These are phyloP conservation scores for Hypotaenidia philippensis DNA, from an alignment of 2,797 vertebrate species.

Conservation along the genomic window DNA sequence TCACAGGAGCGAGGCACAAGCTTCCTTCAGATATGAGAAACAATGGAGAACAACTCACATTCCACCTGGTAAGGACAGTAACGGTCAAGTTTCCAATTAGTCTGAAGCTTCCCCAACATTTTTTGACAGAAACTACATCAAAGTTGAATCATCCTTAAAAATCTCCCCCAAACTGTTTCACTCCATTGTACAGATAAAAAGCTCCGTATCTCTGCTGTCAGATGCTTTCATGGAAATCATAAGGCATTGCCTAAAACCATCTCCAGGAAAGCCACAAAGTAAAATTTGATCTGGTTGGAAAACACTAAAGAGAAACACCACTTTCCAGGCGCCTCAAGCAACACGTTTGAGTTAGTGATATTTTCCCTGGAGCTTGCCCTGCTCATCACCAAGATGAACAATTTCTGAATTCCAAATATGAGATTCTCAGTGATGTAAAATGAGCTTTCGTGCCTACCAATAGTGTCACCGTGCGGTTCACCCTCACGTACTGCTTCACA, in stretches of 20 bases:
- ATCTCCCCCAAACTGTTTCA: not conserved
- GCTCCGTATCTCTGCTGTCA: not conserved
- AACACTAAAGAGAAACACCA: conserved; percentile 14
- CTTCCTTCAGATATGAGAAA: not conserved
- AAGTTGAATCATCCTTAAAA: not conserved
- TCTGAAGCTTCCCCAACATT: not conserved
- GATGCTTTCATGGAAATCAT: not conserved
- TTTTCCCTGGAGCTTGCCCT: not conserved
- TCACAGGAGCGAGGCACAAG: not conserved
- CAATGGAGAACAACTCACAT: not conserved
- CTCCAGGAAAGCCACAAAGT: conserved; percentile 9
- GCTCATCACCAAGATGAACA: conserved; percentile 14
- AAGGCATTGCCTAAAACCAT: conserved; percentile 21
- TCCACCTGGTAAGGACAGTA: not conserved
- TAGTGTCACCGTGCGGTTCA: not conserved
- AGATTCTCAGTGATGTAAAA: not conserved
- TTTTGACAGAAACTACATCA: not conserved
- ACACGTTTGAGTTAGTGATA: not conserved
- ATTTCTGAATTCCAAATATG: conserved; percentile 37
- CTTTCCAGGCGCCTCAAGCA: not conserved
- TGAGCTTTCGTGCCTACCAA: not conserved
- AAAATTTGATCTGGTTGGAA: not conserved
- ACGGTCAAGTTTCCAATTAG: not conserved
- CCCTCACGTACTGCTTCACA: not conserved
- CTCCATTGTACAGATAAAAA: conserved; percentile 8